Evolutionary conservation across 1,140 invertebrate genomes (phyloP).

Genomic region (Wiebesia pumilae): DNA sequence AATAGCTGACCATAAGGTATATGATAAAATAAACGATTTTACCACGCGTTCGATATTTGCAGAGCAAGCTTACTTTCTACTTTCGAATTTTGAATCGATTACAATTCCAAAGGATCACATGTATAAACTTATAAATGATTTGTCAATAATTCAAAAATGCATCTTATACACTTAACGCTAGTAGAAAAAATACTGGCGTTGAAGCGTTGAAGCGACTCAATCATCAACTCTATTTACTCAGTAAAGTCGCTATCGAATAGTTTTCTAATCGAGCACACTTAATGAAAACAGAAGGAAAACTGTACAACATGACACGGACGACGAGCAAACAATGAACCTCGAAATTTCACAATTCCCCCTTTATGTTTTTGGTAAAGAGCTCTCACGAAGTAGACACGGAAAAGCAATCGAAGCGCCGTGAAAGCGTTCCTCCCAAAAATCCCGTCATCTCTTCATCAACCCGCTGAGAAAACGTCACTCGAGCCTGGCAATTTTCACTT

Average conservation of each 20-base stretch:
- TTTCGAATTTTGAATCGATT: neutral
- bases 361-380: neutral
- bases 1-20: neutral
- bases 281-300: slow-evolving; percentile 1
- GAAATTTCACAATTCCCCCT: slow-evolving; percentile 30
- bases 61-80: neutral
- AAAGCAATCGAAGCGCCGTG: neutral
- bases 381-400: neutral
- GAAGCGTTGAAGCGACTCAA: neutral
- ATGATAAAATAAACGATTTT: neutral
- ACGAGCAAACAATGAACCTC: slow-evolving; percentile 47
- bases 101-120: neutral
- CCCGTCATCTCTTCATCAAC: slow-evolving; percentile 17
- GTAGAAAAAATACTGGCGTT: neutral
- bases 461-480: slow-evolving; percentile 5
- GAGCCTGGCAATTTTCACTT: slow-evolving; percentile 55
- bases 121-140: neutral
- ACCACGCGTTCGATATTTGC: neutral
- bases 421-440: neutral
- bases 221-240: slow-evolving; percentile 9
- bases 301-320: neutral
- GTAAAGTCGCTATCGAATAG: slow-evolving; percentile 28
- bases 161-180: neutral
- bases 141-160: slow-evolving; percentile 23
- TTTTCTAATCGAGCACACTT: slow-evolving; percentile 33